These are phyloP conservation scores for Microctenopoma lineatum DNA, from an alignment of 2,797 vertebrate species.

Conservation along the genomic window DNA sequence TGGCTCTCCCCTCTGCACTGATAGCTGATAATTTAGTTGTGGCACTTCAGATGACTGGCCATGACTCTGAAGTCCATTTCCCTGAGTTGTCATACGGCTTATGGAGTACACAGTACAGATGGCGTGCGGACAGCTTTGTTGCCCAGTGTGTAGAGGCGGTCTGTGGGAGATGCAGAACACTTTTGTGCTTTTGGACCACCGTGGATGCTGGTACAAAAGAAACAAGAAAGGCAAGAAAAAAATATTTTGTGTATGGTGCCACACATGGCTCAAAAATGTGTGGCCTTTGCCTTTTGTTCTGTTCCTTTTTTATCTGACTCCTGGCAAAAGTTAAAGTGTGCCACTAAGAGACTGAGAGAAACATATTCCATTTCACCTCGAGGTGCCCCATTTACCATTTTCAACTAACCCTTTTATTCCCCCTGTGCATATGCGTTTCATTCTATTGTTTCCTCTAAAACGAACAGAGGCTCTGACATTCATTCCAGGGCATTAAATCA, in stretches of 20 bases:
- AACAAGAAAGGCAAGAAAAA: conserved; percentile 5
- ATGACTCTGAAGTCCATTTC: conserved; percentile 50
- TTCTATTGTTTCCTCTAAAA: conserved; percentile 52
- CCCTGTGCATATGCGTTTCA: conserved; percentile 29
- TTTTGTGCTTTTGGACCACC: conserved; percentile 19
- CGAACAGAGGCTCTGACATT: conserved; percentile 46
- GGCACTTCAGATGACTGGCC: conserved; percentile 52
- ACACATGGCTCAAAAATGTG: conserved; percentile 5
- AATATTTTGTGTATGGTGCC: neutral
- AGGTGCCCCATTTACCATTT: conserved; percentile 56
- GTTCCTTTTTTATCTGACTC: conserved; percentile 14
- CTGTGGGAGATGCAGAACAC: conserved; percentile 3
- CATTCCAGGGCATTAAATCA: conserved; percentile 52
- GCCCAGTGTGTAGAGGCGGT: neutral
- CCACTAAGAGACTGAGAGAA: conserved; percentile 14
- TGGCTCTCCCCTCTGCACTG: conserved; percentile 39
- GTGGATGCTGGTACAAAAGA: conserved; percentile 5
- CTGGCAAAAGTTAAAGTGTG: conserved; percentile 46
- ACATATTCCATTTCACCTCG: conserved; percentile 43
- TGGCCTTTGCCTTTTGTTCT: conserved; percentile 40
- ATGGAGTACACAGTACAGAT: conserved; percentile 13
- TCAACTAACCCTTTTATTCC: conserved; percentile 50
- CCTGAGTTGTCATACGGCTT: conserved; percentile 39
- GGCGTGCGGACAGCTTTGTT: conserved; percentile 20
- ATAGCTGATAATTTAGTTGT: conserved; percentile 66